A percentile compares a stretch with the other conserved stretches of the same genome.
Evolutionary conservation across 2,113 vertebrate genomes (phyloP).

Genomic region (Tursiops truncatus): DNA sequence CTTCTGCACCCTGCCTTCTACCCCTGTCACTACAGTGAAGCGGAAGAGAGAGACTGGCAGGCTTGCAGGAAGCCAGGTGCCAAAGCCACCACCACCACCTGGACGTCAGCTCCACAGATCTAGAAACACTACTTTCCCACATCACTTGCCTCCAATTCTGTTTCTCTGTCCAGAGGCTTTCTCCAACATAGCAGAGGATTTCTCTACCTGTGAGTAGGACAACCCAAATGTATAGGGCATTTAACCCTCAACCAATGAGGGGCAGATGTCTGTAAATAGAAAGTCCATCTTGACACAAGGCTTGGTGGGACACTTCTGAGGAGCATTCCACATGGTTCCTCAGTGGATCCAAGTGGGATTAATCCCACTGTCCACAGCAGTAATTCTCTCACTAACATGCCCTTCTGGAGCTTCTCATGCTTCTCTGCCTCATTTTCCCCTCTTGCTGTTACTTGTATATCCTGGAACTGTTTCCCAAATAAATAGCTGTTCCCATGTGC

Average conservation of each 20-base stretch:
- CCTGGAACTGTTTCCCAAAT: not conserved
- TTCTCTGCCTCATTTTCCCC: not conserved
- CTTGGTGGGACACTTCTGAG: not conserved
- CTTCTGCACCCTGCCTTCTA: not conserved
- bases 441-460: not conserved
- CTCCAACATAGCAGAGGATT: not conserved
- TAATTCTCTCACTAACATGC: not conserved
- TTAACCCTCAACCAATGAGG: not conserved
- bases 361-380: not conserved
- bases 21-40: not conserved
- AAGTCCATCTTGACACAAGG: not conserved
- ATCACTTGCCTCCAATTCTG: not conserved
- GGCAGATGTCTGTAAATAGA: not conserved
- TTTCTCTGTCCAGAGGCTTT: not conserved
- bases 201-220: not conserved
- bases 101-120: not conserved
- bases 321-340: not conserved
- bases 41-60: not conserved
- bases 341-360: not conserved
- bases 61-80: not conserved
- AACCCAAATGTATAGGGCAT: not conserved
- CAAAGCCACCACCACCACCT: accelerated
- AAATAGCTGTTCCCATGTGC: not conserved
- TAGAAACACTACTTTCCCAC: not conserved
- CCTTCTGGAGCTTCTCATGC: not conserved